phyloP scores from a whole-genome alignment of 1,140 invertebrate genomes.

The Maconellicoccus hirsutus region DNA sequence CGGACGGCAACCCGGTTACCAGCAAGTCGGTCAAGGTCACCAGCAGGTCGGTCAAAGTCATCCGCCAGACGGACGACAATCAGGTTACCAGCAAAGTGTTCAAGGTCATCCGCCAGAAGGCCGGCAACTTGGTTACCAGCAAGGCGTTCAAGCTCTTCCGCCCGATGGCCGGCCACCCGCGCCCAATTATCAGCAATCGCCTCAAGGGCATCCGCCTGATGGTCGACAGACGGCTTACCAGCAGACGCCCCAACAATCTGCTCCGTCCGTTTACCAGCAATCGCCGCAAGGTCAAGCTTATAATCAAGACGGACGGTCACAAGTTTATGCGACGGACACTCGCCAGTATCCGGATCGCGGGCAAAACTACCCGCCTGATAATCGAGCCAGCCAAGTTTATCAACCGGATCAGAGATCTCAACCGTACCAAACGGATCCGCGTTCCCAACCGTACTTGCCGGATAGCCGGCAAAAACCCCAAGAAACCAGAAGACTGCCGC shows the following conservation, averaged over 20 bases:
- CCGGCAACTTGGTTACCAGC: neutral
- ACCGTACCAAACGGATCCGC: neutral
- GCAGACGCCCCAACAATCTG: too few species aligned
- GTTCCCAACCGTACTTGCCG: neutral
- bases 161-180: neutral
- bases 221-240: neutral
- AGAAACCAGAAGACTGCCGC: slow-evolving; percentile 11
- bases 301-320: too few species aligned
- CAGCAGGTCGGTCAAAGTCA: neutral
- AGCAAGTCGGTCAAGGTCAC: neutral
- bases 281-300: too few species aligned
- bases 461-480: neutral
- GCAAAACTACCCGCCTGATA: neutral
- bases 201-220: neutral
- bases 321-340: too few species aligned
- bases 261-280: too few species aligned
- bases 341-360: neutral
- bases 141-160: neutral
- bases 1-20: neutral
- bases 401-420: neutral
- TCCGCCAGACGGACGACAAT: neutral
- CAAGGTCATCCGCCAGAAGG: neutral
- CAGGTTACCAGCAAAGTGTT: neutral
- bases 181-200: neutral
- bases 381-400: neutral